Evolutionary conservation across 2,888 invertebrate genomes (phyloP).

Genomic region (Seira musarum): DNA sequence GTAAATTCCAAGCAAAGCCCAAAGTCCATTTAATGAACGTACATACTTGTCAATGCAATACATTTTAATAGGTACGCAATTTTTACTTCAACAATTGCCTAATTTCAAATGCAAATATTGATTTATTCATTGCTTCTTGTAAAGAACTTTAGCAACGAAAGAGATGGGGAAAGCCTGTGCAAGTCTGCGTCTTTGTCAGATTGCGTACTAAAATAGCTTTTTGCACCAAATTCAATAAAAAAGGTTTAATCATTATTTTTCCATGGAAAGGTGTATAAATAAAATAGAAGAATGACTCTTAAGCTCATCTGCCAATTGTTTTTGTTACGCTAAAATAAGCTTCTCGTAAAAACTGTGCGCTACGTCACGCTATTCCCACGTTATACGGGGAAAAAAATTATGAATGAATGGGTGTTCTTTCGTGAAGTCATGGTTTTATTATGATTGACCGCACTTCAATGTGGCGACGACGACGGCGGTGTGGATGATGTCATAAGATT

Average conservation of each 20-base stretch:
- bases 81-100: background rate
- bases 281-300: constrained; percentile 3
- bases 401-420: constrained; percentile 45
- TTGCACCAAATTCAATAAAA: no score
- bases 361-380: constrained; percentile 48
- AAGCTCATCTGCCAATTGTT: constrained; percentile 2
- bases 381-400: constrained; percentile 18
- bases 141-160: no score
- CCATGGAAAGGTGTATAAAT: constrained; percentile 12
- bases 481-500: constrained; percentile 55
- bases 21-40: no score
- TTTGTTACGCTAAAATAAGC: background rate
- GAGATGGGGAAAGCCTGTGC: no score
- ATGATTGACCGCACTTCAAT: constrained; percentile 39
- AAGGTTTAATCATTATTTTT: background rate
- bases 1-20: background rate
- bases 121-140: no score
- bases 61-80: background rate
- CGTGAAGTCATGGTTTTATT: constrained; percentile 56
- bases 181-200: no score
- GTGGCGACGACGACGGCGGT: constrained; percentile 9
- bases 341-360: constrained; percentile 20
- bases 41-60: no score
- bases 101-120: background rate
- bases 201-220: no score